Conservation (phyloP, 2,113 vertebrate species). For the Eubucco bourcierii region DNA sequence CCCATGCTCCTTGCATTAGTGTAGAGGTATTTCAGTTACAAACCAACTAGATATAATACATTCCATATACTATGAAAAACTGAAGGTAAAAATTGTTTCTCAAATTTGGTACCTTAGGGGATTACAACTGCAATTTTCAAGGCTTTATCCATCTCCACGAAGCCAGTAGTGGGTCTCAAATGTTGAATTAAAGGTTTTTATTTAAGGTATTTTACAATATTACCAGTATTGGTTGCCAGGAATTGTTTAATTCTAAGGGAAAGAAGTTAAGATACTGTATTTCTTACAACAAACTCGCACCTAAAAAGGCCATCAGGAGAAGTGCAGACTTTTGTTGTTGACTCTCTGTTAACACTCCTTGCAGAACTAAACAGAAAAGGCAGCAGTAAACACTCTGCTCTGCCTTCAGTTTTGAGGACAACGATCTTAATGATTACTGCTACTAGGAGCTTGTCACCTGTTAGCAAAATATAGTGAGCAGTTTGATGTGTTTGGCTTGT, state of each 20-base stretch:
- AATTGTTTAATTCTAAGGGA: neutral
- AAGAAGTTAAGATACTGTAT: neutral
- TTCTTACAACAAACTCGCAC: neutral
- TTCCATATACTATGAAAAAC: neutral
- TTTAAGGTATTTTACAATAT: neutral
- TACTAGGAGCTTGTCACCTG: neutral
- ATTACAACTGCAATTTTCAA: neutral
- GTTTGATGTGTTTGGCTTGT: neutral
- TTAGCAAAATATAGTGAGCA: neutral
- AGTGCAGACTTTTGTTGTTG: neutral
- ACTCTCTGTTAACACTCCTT: neutral
- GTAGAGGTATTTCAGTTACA: too few species aligned
- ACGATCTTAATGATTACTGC: neutral
- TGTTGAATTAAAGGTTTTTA: neutral
- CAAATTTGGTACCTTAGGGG: neutral
- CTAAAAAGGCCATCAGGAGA: neutral
- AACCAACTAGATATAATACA: neutral
- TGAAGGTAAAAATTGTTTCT: neutral
- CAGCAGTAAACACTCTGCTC: neutral
- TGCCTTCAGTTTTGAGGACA: neutral
- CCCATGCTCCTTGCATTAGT: too few species aligned
- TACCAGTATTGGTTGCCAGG: neutral
- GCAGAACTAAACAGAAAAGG: neutral
- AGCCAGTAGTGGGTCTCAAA: neutral
- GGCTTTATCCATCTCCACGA: neutral